These are phyloP conservation scores for Oncorhynchus nerka DNA, from an alignment of 2,113 vertebrate species.

Conservation along the genomic window DNA sequence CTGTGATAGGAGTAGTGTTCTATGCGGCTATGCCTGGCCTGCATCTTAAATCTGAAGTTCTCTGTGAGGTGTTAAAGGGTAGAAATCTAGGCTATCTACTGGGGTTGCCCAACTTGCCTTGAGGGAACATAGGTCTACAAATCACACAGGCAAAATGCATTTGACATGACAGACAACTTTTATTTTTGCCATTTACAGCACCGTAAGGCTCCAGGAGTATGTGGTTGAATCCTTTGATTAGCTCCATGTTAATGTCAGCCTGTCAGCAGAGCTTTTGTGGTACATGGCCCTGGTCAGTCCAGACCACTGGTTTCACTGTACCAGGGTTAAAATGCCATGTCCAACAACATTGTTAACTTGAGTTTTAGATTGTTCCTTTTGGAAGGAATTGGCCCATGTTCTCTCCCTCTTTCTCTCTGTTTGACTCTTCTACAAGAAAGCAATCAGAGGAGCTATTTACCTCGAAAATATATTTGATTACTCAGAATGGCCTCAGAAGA, in stretches of 20 bases:
- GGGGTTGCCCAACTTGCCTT: neutral
- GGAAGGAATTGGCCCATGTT: neutral
- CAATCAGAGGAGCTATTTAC: too few species aligned
- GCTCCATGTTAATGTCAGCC: neutral
- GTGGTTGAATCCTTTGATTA: neutral
- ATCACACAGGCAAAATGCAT: conserved; percentile 3
- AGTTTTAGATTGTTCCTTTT: neutral
- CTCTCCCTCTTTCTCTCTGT: too few species aligned
- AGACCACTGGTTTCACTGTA: neutral
- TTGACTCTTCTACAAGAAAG: too few species aligned
- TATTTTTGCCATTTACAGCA: neutral
- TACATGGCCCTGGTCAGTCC: neutral
- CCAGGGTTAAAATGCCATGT: neutral
- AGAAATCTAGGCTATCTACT: neutral
- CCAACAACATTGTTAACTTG: neutral
- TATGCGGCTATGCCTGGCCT: neutral
- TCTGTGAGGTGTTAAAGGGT: conserved; percentile 1
- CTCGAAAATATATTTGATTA: neutral
- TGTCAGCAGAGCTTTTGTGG: neutral
- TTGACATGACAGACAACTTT: neutral
- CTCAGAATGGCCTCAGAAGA: neutral
- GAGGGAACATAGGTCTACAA: neutral
- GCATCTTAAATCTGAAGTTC: neutral
- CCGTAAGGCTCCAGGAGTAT: neutral
- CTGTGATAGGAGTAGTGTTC: neutral